These are phyloP conservation scores for Chitala chitala DNA, from an alignment of 2,113 vertebrate species.

Conservation along the genomic window DNA sequence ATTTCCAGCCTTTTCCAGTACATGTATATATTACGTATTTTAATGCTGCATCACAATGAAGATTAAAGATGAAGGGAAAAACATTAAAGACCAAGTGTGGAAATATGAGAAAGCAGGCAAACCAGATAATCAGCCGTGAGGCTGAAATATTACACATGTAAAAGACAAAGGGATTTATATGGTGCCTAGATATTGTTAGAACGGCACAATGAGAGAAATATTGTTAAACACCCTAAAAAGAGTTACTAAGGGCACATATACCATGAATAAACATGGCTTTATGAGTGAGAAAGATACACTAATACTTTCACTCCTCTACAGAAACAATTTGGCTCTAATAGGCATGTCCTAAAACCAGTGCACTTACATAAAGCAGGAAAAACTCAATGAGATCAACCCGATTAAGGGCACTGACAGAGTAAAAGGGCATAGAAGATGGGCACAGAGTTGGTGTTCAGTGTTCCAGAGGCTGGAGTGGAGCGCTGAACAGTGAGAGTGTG, in stretches of 20 bases:
- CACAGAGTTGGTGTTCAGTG: no score
- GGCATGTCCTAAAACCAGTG: conserved; percentile 15
- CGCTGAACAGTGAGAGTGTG: no score
- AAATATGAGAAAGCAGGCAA: no score
- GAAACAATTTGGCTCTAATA: background rate
- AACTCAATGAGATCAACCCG: conserved; percentile 1
- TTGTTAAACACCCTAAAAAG: conserved; percentile 10
- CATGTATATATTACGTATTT: no score
- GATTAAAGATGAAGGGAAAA: no score
- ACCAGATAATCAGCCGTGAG: no score
- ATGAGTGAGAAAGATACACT: no score
- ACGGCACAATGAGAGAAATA: background rate
- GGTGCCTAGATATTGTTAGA: background rate
- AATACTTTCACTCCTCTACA: background rate
- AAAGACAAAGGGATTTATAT: background rate
- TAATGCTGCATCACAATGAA: no score
- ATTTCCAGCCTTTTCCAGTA: no score
- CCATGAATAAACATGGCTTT: background rate
- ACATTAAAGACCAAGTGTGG: no score
- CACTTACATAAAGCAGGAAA: background rate
- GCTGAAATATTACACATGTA: background rate
- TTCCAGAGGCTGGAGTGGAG: no score
- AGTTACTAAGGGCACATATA: background rate
- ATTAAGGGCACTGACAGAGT: background rate
- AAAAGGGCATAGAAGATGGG: background rate